Evolutionary conservation across 2,888 invertebrate species (phyloP).

Genomic region (Pasiphila rectangulata): DNA sequence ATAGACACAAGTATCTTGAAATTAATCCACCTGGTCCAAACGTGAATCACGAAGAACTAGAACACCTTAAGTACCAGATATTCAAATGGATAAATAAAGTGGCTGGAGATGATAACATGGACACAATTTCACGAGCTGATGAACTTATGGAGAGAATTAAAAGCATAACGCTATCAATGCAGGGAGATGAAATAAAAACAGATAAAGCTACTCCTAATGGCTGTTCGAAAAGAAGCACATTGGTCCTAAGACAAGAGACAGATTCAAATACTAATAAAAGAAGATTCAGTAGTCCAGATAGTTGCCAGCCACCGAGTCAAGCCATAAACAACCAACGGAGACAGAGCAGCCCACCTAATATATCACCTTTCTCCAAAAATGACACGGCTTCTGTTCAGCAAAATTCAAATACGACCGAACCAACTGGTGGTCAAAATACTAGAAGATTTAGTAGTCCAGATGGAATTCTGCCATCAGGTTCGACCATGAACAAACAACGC

Average conservation of each 20-base stretch:
- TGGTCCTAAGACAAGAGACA: background rate
- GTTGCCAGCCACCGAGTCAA: no score
- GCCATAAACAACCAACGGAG: background rate
- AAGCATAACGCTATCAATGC: slow-evolving; percentile 44
- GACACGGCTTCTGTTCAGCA: no score
- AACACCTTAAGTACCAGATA: slow-evolving; percentile 61
- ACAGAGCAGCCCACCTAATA: no score
- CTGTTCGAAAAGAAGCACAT: slow-evolving; percentile 3
- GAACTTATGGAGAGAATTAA: slow-evolving; percentile 52
- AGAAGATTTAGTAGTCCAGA: no score
- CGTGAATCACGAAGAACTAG: slow-evolving; percentile 48
- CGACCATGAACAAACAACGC: no score
- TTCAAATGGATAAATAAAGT: slow-evolving; percentile 64
- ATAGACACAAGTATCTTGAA: slow-evolving; percentile 57
- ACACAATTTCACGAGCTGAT: slow-evolving; percentile 45
- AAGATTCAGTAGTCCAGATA: slow-evolving; percentile 12
- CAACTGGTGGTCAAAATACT: no score
- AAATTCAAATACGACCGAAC: no score
- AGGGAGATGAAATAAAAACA: slow-evolving; percentile 23
- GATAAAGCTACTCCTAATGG: background rate
- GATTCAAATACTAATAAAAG: slow-evolving; percentile 6
- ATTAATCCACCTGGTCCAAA: slow-evolving; percentile 39
- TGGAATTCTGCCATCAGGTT: no score
- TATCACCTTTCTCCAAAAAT: no score
- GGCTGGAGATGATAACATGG: slow-evolving; percentile 44